Evolutionary conservation across 2,797 vertebrate species (phyloP), one percentile per base, ranked within the genome.

Genomic region (Pseudochirops corinnae): DNA sequence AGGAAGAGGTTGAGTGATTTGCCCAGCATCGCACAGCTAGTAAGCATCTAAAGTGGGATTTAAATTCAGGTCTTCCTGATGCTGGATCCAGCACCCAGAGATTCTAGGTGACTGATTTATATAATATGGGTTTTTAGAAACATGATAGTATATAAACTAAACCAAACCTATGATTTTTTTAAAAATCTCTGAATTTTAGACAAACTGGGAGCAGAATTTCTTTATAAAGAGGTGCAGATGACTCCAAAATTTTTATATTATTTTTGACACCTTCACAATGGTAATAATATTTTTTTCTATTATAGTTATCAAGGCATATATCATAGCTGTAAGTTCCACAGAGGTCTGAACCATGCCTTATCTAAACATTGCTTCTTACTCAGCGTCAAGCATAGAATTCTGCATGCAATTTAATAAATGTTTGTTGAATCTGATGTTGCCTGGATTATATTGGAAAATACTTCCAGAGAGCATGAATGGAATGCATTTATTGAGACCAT

Each of bases 191-290:
- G 60, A 92, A 94, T 95, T 94, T 91, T 94, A 82, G 92, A 92
- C 82, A 94, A 95, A 24, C 56, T 95, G 24, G 50, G n/a, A 1
- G 93, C 57, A 96, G 91, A 95, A 94, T 90, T 97, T 92, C 90
- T 55, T 13, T 26, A 94, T 93, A 92, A 93, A 90, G 56, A 53
- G 92, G 29, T 31, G 24, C 92, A 90, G 90, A 92, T 93, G 94
- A 13, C 13, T 6, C 90, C 55, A 55, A 57, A 31, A 24, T 52
- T 91, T 93, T 62, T 93, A 14, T 18, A 50, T 90, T 55, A 4
- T 90, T 93, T 87, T 91, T 57, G 90, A 90, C 62, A 12, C 18
- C 56, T 7, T 33, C 1, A 29, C 29, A 11, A 26, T 82, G 92
- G 92, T 94, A 67, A 95, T 94, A 93, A 95, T 74, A 91, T 6